Evolutionary conservation across 2,888 invertebrate species (phyloP).

Genomic region (Drosophila rubida): DNA sequence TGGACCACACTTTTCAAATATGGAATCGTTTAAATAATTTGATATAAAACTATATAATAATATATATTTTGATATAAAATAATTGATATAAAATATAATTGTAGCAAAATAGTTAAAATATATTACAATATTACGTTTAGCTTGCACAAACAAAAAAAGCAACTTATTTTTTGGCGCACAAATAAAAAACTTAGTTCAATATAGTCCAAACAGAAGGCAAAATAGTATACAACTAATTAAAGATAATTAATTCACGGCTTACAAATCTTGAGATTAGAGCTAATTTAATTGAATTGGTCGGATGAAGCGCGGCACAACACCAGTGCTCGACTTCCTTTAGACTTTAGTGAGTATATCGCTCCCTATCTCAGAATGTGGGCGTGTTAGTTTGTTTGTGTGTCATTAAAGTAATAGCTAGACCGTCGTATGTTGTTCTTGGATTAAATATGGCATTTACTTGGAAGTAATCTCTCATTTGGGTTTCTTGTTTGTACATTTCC

Average conservation of each 20-base stretch:
- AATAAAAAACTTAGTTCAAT: too few species aligned
- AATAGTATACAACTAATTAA: constrained; percentile 7
- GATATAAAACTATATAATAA: too few species aligned
- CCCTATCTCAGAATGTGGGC: background rate
- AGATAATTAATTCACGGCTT: constrained; percentile 23
- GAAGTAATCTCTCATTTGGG: background rate
- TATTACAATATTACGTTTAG: too few species aligned
- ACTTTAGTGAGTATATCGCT: background rate
- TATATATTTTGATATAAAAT: too few species aligned
- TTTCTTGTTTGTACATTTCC: background rate
- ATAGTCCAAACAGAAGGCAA: too few species aligned
- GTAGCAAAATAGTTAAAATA: too few species aligned
- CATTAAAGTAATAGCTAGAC: background rate
- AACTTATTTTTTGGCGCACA: too few species aligned
- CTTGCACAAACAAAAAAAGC: too few species aligned
- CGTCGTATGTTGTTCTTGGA: background rate
- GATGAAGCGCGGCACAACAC: background rate
- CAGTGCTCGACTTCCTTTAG: background rate
- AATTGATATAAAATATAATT: too few species aligned
- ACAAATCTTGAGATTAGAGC: constrained; percentile 16
- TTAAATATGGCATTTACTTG: background rate
- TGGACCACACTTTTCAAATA: too few species aligned
- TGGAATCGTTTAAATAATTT: too few species aligned
- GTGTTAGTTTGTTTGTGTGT: background rate
- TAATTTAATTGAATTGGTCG: constrained; percentile 14